A percentile compares a stretch with the other conserved stretches of the same genome.
Conservation (phyloP, 64 coral and sea anemone species). For the Cladopsammia gracilis region DNA sequence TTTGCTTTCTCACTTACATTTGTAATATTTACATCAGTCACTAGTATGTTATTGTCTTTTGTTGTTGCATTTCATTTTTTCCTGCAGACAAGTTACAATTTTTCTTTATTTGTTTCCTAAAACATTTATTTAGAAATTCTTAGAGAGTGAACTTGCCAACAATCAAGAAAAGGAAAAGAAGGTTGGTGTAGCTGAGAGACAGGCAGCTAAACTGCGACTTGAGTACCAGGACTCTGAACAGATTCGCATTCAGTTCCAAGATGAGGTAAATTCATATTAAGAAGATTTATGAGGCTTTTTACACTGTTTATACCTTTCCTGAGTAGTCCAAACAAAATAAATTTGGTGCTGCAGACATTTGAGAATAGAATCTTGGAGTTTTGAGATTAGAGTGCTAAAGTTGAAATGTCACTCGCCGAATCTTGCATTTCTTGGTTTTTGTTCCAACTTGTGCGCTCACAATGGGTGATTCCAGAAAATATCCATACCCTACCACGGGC, state of each 20-base stretch:
- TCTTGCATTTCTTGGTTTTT: too few relatives aligned
- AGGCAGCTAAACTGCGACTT: conserved; percentile 88
- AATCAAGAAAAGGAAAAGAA: conserved; percentile 99
- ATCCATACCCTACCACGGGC: too few relatives aligned
- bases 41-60: neutral
- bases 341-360: too few relatives aligned
- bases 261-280: conserved; percentile 79
- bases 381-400: too few relatives aligned
- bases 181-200: conserved; percentile 89
- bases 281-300: neutral
- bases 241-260: conserved; percentile 92
- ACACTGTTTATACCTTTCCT: neutral
- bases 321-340: too few relatives aligned
- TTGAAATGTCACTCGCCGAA: too few relatives aligned
- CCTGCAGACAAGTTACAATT: neutral
- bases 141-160: conserved; percentile 96
- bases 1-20: neutral
- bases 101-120: neutral
- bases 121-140: conserved; percentile 80
- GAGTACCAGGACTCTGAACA: conserved; percentile 97
- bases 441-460: too few relatives aligned
- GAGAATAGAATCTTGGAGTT: too few relatives aligned
- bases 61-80: neutral
- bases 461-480: too few relatives aligned
- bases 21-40: too few relatives aligned